Base-by-base conservation (phyloP, 2,113 vertebrate genomes). In the Thinocorus orbignyianus region DNA sequence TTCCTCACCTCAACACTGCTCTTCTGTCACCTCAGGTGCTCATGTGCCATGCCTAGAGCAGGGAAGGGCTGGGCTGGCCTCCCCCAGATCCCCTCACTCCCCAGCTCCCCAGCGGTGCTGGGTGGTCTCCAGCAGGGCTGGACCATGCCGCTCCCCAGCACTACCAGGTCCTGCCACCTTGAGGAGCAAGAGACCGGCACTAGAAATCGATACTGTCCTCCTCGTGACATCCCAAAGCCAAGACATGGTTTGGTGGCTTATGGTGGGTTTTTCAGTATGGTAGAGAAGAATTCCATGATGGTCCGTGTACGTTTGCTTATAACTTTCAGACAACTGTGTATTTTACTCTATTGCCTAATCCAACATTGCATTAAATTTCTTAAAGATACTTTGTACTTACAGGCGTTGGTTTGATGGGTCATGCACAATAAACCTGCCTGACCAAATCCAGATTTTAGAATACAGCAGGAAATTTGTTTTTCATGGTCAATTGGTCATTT, bases 391-490 rank as follows among this genome's bases (percentile, higher is more conserved):
- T 96, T 72, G 64, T 84, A 88, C 72, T 97, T 95, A 82, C 52
- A 89, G 85, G 77, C 93, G 92, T 77, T 71, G 86, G 88, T 97
- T 97, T 96, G 86, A 96, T 96, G 95, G 93, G 93, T 96, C 92
- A 92, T 68, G 89, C 42, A 61, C 69, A 74, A 92, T 97, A 97
- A 98, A 98, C 86, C 95, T 95, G 90, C 84, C 97, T 95, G 79
- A 83, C 90, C 84, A 92, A 97, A 95, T 64, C 85, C 26, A 82
- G 79, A 49, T 69, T 92, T 96, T 83, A 81, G 94, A 97, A 97
- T 86, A 60, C 60, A 77, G 92, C 65, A 84, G 85, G 91, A 95
- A 97, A 93, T 92, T 95, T 97, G 84, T 93, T 98, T 97, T 96
- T 95, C 88, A 44, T 95, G 96, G 96, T 95, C 54, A 66, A 77